phyloP scores from a whole-genome alignment of 2,888 invertebrate genomes.

The Rhimphoctona megacephalus region DNA sequence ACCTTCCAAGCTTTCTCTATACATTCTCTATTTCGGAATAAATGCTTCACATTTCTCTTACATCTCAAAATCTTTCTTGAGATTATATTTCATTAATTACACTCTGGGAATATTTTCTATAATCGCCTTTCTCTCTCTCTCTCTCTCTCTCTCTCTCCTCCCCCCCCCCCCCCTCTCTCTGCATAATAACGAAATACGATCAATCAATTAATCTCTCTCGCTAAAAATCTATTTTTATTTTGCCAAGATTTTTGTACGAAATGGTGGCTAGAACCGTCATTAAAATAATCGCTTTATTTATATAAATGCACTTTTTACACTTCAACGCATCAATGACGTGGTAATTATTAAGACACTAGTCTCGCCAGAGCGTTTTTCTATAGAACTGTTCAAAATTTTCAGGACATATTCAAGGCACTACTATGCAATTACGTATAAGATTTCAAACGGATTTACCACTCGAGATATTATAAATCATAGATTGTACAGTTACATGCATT shows the following conservation, averaged over 20 bases:
- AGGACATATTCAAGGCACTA: too few species aligned
- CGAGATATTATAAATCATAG: too few species aligned
- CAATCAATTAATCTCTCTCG: too few species aligned
- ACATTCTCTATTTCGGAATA: slow-evolving; percentile 10
- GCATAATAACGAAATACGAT: too few species aligned
- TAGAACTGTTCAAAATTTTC: too few species aligned
- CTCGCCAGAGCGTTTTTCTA: too few species aligned
- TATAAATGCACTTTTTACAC: not conserved
- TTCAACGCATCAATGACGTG: too few species aligned
- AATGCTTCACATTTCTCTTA: slow-evolving; percentile 14
- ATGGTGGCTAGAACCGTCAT: not conserved
- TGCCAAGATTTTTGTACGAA: not conserved
- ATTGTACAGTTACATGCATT: too few species aligned
- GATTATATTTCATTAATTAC: not conserved
- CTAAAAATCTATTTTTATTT: not conserved
- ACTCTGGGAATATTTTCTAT: not conserved
- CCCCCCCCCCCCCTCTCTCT: too few species aligned
- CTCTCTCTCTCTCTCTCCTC: not conserved
- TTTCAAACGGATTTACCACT: too few species aligned
- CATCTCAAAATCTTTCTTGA: not conserved
- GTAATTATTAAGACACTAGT: too few species aligned
- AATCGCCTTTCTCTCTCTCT: not conserved
- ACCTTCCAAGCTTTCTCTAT: not conserved
- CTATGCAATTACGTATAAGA: too few species aligned
- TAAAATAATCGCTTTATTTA: not conserved